Base-by-base conservation (phyloP, 2,797 vertebrate species). In the Semotilus atromaculatus region DNA sequence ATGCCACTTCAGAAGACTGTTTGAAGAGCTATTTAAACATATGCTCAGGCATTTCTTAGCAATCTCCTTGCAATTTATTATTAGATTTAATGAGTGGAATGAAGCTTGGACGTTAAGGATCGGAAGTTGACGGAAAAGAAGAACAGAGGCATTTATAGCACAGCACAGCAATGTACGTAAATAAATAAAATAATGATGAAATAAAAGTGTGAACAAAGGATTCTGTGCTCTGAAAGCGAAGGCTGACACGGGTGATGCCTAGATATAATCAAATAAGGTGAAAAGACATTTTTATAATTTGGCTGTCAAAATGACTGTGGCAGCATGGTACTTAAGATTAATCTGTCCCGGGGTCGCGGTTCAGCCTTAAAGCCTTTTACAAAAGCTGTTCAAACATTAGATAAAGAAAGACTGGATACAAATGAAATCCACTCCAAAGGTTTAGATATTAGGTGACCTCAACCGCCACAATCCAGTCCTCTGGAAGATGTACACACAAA, bases 1-100 rank as follows among this genome's bases (percentile, higher is more conserved):
- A 74, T 76, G 40, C 53, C 85, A 84, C 83, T 82, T 90, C 82
- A 58, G 62, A 85, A 87, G 79, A 73, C 58, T 66, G 67, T 86
- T 88, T 89, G 84, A 89, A 89, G 87, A 82, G 62, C 67, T 58
- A 38, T 78, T 84, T 70, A 84, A 88, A 88, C 85, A 82, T 60
- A 81, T 82, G 84, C 66, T 48, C 19, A 85, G 34, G 31, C 62
- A 74, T 53, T 66, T 45, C 71, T 58, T 79, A 21, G 66, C 66
- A 51, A 68, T 86, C 26, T 19, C 51, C 72, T 34, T 48, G 77
- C 9, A 70, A 14, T 71, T n/a, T 43, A 67, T 62, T 74, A 79
- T 40, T 73, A 36, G 68, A 29, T 43, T 73, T 85, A 70, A 85
- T 48, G 75, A 83, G 34, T 34, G 4, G 23, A 26, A 77, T 80